phyloP scores from a whole-genome alignment of 2,888 invertebrate species.

The Taenaris catops region DNA sequence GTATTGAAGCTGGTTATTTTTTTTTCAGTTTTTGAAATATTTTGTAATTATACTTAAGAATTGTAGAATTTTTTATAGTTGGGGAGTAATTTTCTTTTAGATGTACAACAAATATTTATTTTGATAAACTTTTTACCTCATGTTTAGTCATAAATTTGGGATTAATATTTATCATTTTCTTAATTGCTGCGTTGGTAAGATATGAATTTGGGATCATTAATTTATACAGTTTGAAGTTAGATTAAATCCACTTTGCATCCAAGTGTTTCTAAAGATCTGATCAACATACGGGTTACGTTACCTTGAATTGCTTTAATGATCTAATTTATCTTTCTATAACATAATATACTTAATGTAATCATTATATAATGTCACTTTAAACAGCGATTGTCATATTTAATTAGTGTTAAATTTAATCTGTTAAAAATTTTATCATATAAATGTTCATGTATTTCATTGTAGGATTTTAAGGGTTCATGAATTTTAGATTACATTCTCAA shows the following conservation, averaged over 20 bases:
- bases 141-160: too few species aligned
- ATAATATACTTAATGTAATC: too few species aligned
- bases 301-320: too few species aligned
- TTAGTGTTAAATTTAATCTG: constrained; percentile 32
- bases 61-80: too few species aligned
- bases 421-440: constrained; percentile 31
- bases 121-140: too few species aligned
- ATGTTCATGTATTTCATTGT: constrained; percentile 21
- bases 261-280: constrained; percentile 26
- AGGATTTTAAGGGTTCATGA: constrained; percentile 11
- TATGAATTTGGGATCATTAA: constrained; percentile 10
- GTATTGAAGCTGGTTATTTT: too few species aligned
- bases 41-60: too few species aligned
- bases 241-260: constrained; percentile 5
- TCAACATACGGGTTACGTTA: constrained; percentile 25
- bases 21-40: too few species aligned
- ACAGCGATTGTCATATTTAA: constrained; percentile 28
- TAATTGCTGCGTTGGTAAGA: constrained; percentile 10
- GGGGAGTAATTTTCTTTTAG: too few species aligned
- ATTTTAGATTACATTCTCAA: constrained; percentile 29
- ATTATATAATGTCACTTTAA: constrained; percentile 64
- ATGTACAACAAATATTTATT: too few species aligned
- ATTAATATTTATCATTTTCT: too few species aligned
- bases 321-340: too few species aligned
- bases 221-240: constrained; percentile 10